A percentile compares a stretch with the other conserved stretches of the same genome.
Conservation (phyloP, 2,113 vertebrate species). For the Alces alces region DNA sequence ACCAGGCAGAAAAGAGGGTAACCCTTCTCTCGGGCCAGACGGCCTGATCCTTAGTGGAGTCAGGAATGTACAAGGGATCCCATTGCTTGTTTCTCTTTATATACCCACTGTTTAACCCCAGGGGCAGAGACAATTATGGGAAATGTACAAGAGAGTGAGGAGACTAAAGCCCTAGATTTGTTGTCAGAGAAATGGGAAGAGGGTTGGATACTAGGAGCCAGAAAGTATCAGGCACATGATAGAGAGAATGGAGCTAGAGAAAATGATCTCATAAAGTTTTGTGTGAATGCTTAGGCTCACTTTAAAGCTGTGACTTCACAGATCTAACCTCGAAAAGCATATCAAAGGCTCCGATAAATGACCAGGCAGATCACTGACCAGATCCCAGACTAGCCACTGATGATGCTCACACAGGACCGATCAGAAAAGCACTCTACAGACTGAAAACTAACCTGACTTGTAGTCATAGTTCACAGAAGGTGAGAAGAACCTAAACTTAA, state of each 20-base stretch:
- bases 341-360: neutral
- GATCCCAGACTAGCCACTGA: neutral
- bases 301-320: neutral
- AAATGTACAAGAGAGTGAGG: neutral
- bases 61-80: neutral
- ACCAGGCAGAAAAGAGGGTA: neutral
- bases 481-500: neutral
- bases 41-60: neutral
- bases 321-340: neutral
- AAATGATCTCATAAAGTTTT: neutral
- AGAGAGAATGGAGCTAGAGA: neutral
- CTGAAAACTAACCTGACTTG: neutral
- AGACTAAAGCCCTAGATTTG: neutral
- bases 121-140: neutral
- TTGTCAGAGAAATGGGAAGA: neutral
- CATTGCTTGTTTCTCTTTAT: neutral
- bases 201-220: neutral
- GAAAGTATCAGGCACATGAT: neutral
- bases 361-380: neutral
- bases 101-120: neutral
- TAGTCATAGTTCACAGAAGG: neutral
- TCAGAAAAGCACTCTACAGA: neutral
- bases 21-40: neutral
- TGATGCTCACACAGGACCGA: neutral
- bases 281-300: neutral